Percentiles rank a stretch among this genome's conserved stretches.
Conservation (phyloP, 2,113 vertebrate species). For the Dissostichus mawsoni region DNA sequence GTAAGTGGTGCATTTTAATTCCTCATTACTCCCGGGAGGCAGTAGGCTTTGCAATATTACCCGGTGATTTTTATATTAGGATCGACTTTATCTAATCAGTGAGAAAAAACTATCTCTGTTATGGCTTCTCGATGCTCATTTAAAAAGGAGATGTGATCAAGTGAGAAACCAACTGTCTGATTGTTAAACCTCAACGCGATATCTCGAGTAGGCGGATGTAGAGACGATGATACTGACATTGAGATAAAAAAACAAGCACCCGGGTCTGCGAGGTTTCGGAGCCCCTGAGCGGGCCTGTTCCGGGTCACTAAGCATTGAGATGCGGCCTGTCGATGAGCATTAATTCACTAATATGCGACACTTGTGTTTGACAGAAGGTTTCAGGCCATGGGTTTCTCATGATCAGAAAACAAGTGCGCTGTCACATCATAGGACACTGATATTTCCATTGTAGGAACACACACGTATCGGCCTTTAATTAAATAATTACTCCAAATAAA, state of each 20-base stretch:
- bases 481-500: background rate
- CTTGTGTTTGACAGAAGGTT: slow-evolving; percentile 73
- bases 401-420: slow-evolving; percentile 31
- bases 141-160: background rate
- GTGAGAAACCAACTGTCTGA: background rate
- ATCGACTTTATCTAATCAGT: background rate
- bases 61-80: background rate
- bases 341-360: slow-evolving; percentile 70
- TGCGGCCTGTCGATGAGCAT: slow-evolving; percentile 69
- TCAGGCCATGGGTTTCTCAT: slow-evolving; percentile 66
- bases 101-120: background rate
- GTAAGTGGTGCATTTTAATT: background rate
- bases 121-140: background rate
- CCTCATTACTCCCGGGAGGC: background rate
- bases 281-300: slow-evolving; percentile 23
- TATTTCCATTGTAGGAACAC: slow-evolving; percentile 18
- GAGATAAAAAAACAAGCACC: background rate
- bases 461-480: background rate
- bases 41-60: background rate
- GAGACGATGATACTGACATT: background rate
- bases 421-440: slow-evolving; percentile 54
- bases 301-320: slow-evolving; percentile 78
- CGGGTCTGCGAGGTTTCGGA: background rate
- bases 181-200: slow-evolving; percentile 11
- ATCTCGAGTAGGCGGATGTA: slow-evolving; percentile 6